phyloP scores from a whole-genome alignment of 1,140 invertebrate species.

The Papilio machaon region DNA sequence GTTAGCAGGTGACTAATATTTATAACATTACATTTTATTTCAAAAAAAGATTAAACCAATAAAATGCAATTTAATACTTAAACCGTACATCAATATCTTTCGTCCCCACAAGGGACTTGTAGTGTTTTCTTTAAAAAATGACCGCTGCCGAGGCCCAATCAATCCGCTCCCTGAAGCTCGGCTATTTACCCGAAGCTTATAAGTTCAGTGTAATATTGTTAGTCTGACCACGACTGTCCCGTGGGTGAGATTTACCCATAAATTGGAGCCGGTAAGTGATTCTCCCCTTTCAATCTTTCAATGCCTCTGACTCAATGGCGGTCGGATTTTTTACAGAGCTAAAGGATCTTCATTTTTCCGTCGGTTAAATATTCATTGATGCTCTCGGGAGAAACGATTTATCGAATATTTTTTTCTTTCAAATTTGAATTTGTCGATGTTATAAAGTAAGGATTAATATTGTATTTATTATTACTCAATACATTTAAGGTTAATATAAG shows the following conservation, averaged over 20 bases:
- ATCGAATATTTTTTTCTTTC: not conserved
- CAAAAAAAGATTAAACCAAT: not conserved
- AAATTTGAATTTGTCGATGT: not conserved
- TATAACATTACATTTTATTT: too few species aligned
- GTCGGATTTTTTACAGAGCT: conserved; percentile 53
- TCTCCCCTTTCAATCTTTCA: conserved; percentile 73
- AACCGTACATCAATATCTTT: not conserved
- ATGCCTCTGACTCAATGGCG: conserved; percentile 49
- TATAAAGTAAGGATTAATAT: not conserved
- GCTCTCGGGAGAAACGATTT: not conserved
- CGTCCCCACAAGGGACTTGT: conserved; percentile 2
- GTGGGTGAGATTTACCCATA: conserved; percentile 69
- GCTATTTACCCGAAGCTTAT: conserved; percentile 48
- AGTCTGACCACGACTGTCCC: conserved; percentile 65
- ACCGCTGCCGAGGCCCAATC: conserved; percentile 28
- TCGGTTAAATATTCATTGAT: conserved; percentile 36
- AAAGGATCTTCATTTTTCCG: conserved; percentile 47
- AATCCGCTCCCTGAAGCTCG: conserved; percentile 25
- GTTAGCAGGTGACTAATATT: too few species aligned
- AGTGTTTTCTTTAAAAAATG: conserved; percentile 29
- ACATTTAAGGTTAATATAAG: not conserved
- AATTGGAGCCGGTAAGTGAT: conserved; percentile 70
- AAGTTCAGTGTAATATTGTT: conserved; percentile 69
- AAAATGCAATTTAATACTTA: not conserved
- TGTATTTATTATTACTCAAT: not conserved